Base-by-base conservation (phyloP, 2,888 invertebrate genomes). In the Trichogramma evanescens region DNA sequence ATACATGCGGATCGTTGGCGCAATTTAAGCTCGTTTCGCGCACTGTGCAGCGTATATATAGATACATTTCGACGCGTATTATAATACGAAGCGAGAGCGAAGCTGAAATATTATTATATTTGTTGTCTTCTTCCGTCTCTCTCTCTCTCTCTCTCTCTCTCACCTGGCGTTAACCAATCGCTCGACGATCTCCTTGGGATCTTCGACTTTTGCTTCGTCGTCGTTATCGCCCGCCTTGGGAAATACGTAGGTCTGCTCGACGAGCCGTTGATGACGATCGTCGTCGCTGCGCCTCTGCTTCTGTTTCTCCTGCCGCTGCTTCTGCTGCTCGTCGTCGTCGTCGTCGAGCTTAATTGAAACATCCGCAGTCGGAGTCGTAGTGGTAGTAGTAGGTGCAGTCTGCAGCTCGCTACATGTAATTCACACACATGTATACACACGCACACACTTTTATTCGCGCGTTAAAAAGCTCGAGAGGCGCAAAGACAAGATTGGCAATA, bases 61-160 rank as follows among this genome's bases (percentile, higher is more conserved):
- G 13, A 51, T 10, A n/a, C 10, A 49, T 61, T 68, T 73, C 74
- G 72, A 72, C 2, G 13, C 65, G 67, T 13, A 74, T 73, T 73
- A 49, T 74, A 60, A 41, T 68, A 58, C 55, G 71, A 70, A 43
- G 74, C 70, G 44, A 74, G 67, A 6, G 65, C 63, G 54, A 62
- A 64, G 43, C 69, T 54, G 6, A 66, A 50, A 26, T 26, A 26
- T 26, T 26, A 26, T 26, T 51, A 9, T 26, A 26, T 26, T 26
- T 26, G 26, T 26, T 26, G 38, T 10, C 58, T 10, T 26, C 26
- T 26, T 26, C 10, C 52, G 45, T 9, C 41, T 50, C 50, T 56
- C 59, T 13, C 26, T 26, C 26, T 26, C 26, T 9, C 41, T 50
- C 50, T 56, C 59, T 13, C 26, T 26, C 26, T 26, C 26, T 26